Base-by-base conservation (phyloP, 2,113 vertebrate genomes). In the Lichenostomus cassidix region DNA sequence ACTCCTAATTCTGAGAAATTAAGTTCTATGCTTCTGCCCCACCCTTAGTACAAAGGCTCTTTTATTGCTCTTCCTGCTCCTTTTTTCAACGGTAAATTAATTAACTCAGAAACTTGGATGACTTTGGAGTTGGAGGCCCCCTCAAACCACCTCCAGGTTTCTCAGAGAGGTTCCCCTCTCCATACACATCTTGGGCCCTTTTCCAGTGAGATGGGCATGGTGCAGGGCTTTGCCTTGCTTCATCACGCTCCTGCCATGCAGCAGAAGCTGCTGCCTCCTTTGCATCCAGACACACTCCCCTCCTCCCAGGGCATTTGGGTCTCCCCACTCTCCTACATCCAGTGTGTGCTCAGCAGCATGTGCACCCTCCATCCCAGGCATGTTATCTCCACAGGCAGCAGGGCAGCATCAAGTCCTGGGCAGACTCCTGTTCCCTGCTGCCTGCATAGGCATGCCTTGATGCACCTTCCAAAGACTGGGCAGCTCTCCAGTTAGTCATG, bases 41-140 rank as follows among this genome's bases (percentile, higher is more conserved):
- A 74, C 90, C 79, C 88, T 35, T 70, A 86, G 76, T 94, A 95
- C 93, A 96, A 95, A 94, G 90, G 79, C 79, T 83, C 90, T 85
- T 95, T 93, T 90, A 87, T 95, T 96, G 75, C 73, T 96, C 83
- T 94, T 96, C 75, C 64, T 90, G 75, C 87, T 96, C 55, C 64
- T 94, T 92, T 89, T 92, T 95, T 95, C 75, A 87, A 70, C 75
- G 86, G 78, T 78, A 94, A 91, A 91, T 85, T 95, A 96, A 95
- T 95, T 95, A 76, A 83, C 70, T 82, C 84, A 85, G 89, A 91
- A 95, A 94, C 89, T 69, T 91, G 87, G 70, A 89, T 95, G 83
- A 89, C 82, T 92, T 93, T 87, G 81, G 83, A 84, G 65, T 87
- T 4, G 0, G 90, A 87, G 62, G 22, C 59, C 39, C 76, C 56